Base-by-base conservation (phyloP, 2,888 invertebrate species). In the Barypeithes pellucidus region DNA sequence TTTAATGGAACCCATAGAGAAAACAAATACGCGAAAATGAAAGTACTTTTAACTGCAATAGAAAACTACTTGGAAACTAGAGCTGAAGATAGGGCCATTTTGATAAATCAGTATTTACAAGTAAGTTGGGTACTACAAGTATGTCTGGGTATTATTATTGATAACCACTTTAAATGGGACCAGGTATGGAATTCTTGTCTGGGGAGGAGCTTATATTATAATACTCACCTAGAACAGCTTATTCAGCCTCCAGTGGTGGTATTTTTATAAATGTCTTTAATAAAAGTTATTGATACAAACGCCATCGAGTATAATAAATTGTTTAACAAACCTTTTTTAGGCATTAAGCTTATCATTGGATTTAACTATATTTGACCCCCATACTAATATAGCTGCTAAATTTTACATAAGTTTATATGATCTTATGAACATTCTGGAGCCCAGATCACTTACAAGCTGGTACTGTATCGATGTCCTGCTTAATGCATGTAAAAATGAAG, bases 321-420 rank as follows among this genome's bases (percentile, higher is more conserved):
- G 39, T 52, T 54, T 41, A 18, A 62, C 54, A 47, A n/a, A 61
- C 20, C 57, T 66, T 87, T n/a, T 87, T n/a, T 84, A 92, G 92
- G 85, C 90, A 18, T 88, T 92, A 79, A 89, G 91, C 66, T 90
- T 90, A 60, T 88, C 91, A 18, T 88, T 90, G 78, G 92, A 93
- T 81, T 81, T 90, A 7, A 89, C 89, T 76, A 88, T 91, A 80
- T 93, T 93, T 81, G 91, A 92, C 72, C 92, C 92, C 39, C 90
- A 90, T 16, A 88, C 89, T 3, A 88, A 88, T 16, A 88, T 91
- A 78, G 90, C 90, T 1, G 88, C 90, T 60, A 90, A 92, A 52
- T 92, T 93, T 86, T 93, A 91, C 83, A 89, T 91, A 52, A 90
- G 90, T 24, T 83, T 93, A 60, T 90, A 92, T 85, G 88, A 92